Evolutionary conservation across 2,113 vertebrate genomes (phyloP).

Genomic region (Cryptotis parvus): DNA sequence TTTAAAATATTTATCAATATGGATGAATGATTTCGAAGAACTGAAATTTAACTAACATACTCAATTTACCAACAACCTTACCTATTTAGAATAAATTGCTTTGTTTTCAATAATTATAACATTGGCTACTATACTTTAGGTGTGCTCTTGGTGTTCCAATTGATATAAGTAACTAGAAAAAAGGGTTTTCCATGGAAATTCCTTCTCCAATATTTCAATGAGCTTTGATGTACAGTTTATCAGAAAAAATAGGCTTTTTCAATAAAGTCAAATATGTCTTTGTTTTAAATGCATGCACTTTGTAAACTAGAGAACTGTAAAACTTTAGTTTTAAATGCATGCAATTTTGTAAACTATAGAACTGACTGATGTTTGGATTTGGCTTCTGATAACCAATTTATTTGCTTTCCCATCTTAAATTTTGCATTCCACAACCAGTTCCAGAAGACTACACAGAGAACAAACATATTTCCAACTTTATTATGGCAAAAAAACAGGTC

Average conservation of each 20-base stretch:
- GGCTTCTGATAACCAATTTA: background rate
- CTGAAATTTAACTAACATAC: slow-evolving; percentile 57
- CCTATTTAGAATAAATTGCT: slow-evolving; percentile 34
- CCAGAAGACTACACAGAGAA: background rate
- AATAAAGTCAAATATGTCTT: background rate
- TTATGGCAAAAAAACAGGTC: background rate
- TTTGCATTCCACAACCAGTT: background rate
- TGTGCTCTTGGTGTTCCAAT: background rate
- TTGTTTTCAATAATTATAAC: slow-evolving; percentile 14
- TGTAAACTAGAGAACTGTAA: too few relatives aligned
- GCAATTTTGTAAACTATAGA: background rate
- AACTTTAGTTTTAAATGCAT: background rate
- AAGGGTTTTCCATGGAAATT: background rate
- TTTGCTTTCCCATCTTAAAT: background rate
- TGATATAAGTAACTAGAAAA: background rate
- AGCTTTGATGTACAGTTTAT: background rate
- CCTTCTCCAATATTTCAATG: background rate
- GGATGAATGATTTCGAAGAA: slow-evolving; percentile 26
- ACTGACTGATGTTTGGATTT: background rate
- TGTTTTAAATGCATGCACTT: too few relatives aligned
- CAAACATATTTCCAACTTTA: background rate
- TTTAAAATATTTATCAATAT: slow-evolving; percentile 30
- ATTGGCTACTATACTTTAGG: background rate
- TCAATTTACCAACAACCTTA: background rate
- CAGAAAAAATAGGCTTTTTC: background rate